Evolutionary conservation across 2,797 vertebrate genomes (phyloP), one percentile per base, ranked within the genome.

Genomic region (Threskiornis aethiopicus): DNA sequence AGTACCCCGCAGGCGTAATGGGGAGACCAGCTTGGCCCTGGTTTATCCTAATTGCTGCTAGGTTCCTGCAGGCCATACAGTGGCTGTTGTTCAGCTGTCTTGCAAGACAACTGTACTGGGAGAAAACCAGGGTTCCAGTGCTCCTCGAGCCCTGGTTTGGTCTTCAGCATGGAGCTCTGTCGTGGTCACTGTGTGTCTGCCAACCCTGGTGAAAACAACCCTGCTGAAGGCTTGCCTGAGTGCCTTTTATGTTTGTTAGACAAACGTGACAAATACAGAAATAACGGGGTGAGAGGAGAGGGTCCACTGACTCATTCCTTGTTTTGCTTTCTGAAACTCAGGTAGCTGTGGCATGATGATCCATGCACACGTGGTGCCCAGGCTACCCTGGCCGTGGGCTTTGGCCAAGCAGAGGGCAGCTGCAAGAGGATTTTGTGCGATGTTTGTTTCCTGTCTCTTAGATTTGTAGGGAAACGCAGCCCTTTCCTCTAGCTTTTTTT

Each of bases 401-500:
- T 71, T 87, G 62, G 55, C 29, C 67, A 80, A 64, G 39, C 55
- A 79, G 71, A 79, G 66, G 22, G 33, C 76, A 52, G 29, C 71
- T 93, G 31, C 31, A 24, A 62, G 41, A 92, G 25, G 62, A 57
- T 93, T 89, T 95, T 61, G 33, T 87, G 35, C 5, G 3, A 0
- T 59, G 12, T 21, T 87, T 78, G 21, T 67, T 49, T 96, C n/a
- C 22, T 64, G 0, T 54, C 55, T 94, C 44, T 13, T 46, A 84
- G 44, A 20, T 44, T 89, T 71, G 13, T 94, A 84, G 71, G 59
- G 57, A 82, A 86, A 84, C 89, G 16, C 72, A 82, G 55, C 78
- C 29, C 58, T 93, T 77, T 96, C 62, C 69, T 96, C 55, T 80
- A 87, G 81, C 89, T 59, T 73, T 95, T 89, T 95, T 52, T 39